A percentile compares a stretch with the other conserved stretches of the same genome.
phyloP scores from a whole-genome alignment of 2,888 invertebrate genomes.

The Brachyopa scutellaris region DNA sequence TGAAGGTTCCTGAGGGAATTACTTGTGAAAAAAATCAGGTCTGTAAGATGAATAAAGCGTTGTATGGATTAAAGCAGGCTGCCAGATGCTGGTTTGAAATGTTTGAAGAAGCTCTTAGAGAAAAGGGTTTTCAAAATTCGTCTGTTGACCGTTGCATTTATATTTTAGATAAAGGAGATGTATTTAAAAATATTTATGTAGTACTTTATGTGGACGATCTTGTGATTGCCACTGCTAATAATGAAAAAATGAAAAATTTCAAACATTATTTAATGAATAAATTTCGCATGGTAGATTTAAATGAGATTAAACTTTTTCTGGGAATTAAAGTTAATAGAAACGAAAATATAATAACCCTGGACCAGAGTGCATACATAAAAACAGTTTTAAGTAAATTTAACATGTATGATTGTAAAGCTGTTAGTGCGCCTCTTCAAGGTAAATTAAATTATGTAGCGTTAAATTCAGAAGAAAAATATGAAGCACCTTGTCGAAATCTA shows the following conservation, averaged over 20 bases:
- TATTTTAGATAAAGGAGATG: slow-evolving; percentile 38
- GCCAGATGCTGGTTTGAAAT: slow-evolving; percentile 57
- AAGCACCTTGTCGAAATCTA: slow-evolving; percentile 73
- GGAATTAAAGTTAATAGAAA: slow-evolving; percentile 67
- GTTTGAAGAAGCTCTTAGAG: slow-evolving; percentile 55
- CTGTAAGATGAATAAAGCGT: slow-evolving; percentile 57
- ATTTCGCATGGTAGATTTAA: slow-evolving; percentile 73
- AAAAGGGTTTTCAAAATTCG: slow-evolving; percentile 59
- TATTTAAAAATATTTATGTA: slow-evolving; percentile 54
- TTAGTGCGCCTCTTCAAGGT: slow-evolving; percentile 71
- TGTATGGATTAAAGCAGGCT: slow-evolving; percentile 66
- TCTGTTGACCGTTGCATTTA: slow-evolving; percentile 70
- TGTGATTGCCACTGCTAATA: slow-evolving; percentile 46
- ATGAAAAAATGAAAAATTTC: slow-evolving; percentile 52
- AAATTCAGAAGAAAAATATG: slow-evolving; percentile 73
- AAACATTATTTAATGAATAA: slow-evolving; percentile 71
- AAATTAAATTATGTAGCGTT: slow-evolving; percentile 74
- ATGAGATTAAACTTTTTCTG: slow-evolving; percentile 69
- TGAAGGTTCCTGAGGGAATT: slow-evolving; percentile 52
- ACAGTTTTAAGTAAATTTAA: slow-evolving; percentile 74
- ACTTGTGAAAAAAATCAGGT: slow-evolving; percentile 32
- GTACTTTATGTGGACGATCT: slow-evolving; percentile 35
- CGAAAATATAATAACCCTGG: slow-evolving; percentile 15
- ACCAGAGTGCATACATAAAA: slow-evolving; percentile 69
- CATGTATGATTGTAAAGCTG: slow-evolving; percentile 73